Evolutionary conservation across 2,113 vertebrate genomes (phyloP).

Genomic region (Laterallus jamaicensis): DNA sequence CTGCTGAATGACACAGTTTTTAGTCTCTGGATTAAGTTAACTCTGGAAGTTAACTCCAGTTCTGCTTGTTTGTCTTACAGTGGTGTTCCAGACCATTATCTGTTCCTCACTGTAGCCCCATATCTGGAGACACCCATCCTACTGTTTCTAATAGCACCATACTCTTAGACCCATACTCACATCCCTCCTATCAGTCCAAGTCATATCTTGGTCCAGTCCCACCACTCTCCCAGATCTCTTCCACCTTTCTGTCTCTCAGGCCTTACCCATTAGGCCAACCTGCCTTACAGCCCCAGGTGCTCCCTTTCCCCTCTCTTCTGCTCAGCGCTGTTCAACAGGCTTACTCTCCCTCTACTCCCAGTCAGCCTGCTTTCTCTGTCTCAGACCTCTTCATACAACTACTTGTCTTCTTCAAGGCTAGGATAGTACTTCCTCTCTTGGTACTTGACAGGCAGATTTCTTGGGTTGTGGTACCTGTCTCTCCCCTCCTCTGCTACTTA

Average conservation of each 20-base stretch:
- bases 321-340: background rate
- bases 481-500: background rate
- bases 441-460: background rate
- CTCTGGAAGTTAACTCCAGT: too few relatives aligned
- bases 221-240: background rate
- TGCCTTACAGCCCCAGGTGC: background rate
- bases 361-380: background rate
- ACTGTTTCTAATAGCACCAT: background rate
- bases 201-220: background rate
- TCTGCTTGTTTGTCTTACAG: background rate
- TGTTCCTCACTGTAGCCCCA: background rate
- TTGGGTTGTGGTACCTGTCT: background rate
- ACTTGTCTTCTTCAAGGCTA: background rate
- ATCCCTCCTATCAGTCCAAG: background rate
- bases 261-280: background rate
- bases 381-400: background rate
- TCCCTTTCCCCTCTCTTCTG: background rate
- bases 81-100: background rate
- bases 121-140: background rate
- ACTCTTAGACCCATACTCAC: background rate
- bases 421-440: background rate
- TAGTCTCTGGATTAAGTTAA: background rate
- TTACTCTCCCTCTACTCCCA: background rate
- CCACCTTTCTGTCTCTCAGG: background rate
- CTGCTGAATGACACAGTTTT: background rate